Base-by-base conservation (phyloP, 2,113 vertebrate genomes). In the Tympanuchus pallidicinctus region DNA sequence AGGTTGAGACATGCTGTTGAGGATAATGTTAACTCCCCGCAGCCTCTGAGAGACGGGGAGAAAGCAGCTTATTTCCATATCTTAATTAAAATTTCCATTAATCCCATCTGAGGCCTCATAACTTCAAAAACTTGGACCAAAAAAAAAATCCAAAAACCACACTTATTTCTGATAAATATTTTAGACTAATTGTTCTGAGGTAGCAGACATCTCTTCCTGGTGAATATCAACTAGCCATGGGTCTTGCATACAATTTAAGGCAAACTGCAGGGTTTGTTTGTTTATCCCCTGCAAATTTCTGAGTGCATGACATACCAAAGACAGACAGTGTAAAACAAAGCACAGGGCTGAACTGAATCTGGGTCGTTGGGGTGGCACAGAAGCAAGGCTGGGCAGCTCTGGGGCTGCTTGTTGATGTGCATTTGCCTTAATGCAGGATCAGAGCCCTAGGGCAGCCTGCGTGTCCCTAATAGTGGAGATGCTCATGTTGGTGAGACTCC, bases 41-140 rank as follows among this genome's bases (percentile, higher is more conserved):
- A 96, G 96, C 71, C 89, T 95, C 88, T 40, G 82, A 92, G 83
- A 94, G 90, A 92, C 88, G 84, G 95, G 96, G 92, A 93, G 95
- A 96, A 95, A 96, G 95, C 86, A 94, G 95, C 96, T 97, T 95
- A 97, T 97, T 97, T 97, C 96, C 97, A 97, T 97, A 97, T 97
- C 96, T 97, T 97, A 97, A 97, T 97, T 97, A 97, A 97, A 95
- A 95, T 97, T 97, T 97, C 96, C 91, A 96, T 97, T 97, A 97
- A 97, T 97, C 96, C 96, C 96, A 97, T 97, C 96, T 97, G 96
- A 96, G 94, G 92, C 95, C 93, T 96, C 95, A 74, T 95, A 97
- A 96, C 95, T 97, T 97, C 95, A 94, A 94, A 96, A 96, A 95
- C 90, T 94, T 91, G 95, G 89, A 92, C 94, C 83, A 94, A 95